These are phyloP conservation scores for Eospalax fontanierii DNA, from an alignment of 2,797 vertebrate species.

Conservation along the genomic window DNA sequence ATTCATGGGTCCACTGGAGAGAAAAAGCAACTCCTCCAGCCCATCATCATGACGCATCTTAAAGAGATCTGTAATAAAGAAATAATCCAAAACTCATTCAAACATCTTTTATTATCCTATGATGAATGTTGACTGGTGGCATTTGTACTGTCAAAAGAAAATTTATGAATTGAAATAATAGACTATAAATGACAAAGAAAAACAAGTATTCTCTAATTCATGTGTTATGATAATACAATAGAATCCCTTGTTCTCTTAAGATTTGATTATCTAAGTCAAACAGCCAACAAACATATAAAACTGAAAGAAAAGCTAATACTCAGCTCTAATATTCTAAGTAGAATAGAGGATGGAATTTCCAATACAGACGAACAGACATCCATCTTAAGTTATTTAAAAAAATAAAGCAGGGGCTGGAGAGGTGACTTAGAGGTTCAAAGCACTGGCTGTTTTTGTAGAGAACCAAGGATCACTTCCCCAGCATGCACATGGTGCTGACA, in stretches of 20 bases:
- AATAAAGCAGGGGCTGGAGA: neutral
- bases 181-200: neutral
- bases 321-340: conserved; percentile 12
- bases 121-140: neutral
- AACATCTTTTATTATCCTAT: neutral
- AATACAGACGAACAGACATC: conserved; percentile 37
- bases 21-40: conserved; percentile 80
- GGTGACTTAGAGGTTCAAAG: neutral
- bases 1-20: conserved; percentile 77
- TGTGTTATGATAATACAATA: neutral
- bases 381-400: conserved; percentile 37
- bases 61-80: conserved; percentile 86
- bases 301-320: neutral
- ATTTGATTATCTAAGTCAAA: conserved; percentile 37
- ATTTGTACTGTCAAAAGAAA: neutral
- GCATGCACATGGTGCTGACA: too few species aligned
- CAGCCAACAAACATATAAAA: neutral
- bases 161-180: conserved; percentile 20
- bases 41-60: conserved; percentile 78
- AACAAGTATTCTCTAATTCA: conserved; percentile 11
- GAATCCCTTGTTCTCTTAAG: neutral
- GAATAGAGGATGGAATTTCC: neutral
- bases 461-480: too few species aligned
- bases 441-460: too few species aligned
- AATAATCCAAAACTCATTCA: conserved; percentile 41